These are phyloP conservation scores for Megaustenia siamemsis DNA, from an alignment of 2,888 invertebrate species.

Conservation along the genomic window DNA sequence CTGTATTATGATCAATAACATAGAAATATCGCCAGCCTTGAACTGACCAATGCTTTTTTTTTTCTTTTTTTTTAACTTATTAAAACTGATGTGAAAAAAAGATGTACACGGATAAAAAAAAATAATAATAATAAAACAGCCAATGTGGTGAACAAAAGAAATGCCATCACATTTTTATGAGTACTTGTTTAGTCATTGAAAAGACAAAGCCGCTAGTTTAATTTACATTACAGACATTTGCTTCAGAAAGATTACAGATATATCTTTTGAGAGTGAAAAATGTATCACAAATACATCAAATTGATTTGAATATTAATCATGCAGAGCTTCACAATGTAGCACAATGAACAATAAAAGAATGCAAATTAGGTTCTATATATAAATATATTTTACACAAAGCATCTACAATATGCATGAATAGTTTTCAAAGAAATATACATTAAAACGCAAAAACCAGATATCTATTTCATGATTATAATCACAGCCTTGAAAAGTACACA, in stretches of 20 bases:
- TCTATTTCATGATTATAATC: background rate
- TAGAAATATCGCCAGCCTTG: too few species aligned
- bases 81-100: too few species aligned
- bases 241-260: background rate
- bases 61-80: too few species aligned
- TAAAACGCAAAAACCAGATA: background rate
- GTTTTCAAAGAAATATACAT: slow-evolving; percentile 7
- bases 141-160: too few species aligned
- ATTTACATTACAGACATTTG: background rate
- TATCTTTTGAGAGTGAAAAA: background rate
- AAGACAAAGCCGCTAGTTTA: background rate
- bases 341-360: background rate
- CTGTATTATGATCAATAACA: too few species aligned
- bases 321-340: background rate
- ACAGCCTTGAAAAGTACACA: slow-evolving; percentile 24
- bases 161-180: too few species aligned
- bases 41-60: too few species aligned
- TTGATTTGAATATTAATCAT: background rate
- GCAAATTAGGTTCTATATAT: background rate
- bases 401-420: slow-evolving; percentile 25
- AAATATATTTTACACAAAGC: slow-evolving; percentile 12
- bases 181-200: background rate
- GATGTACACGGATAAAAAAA: too few species aligned
- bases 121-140: too few species aligned
- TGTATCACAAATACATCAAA: background rate